Percentiles rank a stretch among this genome's conserved stretches.
These are phyloP conservation scores for Poecilia latipinna DNA, from an alignment of 2,113 vertebrate species.

Conservation along the genomic window DNA sequence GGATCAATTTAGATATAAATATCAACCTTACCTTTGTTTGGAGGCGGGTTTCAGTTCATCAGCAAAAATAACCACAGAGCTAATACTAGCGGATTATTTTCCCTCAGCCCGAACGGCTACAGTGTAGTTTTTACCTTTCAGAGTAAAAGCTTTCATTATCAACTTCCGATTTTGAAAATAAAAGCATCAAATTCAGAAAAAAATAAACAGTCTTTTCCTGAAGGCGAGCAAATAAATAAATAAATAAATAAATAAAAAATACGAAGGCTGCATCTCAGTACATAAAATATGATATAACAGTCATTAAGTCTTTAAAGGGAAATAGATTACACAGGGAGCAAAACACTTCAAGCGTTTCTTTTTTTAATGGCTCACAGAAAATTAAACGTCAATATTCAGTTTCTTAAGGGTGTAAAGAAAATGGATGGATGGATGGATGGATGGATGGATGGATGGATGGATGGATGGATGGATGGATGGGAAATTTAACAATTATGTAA, in stretches of 20 bases:
- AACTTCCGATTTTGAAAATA: conserved; percentile 31
- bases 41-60: conserved; percentile 35
- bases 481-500: background rate
- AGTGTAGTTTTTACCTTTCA: conserved; percentile 42
- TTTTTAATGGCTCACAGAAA: background rate
- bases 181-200: background rate
- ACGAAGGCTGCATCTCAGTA: background rate
- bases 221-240: background rate
- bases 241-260: background rate
- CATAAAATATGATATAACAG: background rate
- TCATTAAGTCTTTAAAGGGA: background rate
- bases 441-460: too few relatives aligned
- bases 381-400: background rate
- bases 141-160: conserved; percentile 14
- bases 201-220: background rate
- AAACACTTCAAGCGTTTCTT: background rate
- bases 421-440: too few relatives aligned
- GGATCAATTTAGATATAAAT: background rate
- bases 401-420: background rate
- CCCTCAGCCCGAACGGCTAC: conserved; percentile 21
- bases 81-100: conserved; percentile 9
- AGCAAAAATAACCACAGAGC: conserved; percentile 7
- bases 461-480: too few relatives aligned
- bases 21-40: conserved; percentile 44
- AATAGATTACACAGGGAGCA: background rate